Conservation (phyloP, 1,140 invertebrate species). For the Lanistes nyassanus region DNA sequence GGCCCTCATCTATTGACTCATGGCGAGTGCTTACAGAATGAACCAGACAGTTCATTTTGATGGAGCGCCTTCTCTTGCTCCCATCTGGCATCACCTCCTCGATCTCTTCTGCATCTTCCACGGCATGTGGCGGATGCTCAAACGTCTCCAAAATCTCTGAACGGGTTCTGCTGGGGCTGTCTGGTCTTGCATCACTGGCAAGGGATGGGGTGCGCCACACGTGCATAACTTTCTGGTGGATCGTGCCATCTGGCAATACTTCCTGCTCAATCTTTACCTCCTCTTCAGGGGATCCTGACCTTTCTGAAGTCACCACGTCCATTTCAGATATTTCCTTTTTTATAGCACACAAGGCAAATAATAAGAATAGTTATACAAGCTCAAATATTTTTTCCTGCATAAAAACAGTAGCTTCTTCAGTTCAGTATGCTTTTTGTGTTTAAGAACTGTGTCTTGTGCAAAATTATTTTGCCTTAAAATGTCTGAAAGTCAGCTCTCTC, state of each 20-base stretch:
- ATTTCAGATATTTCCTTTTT: too few species aligned
- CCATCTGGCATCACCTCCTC: conserved; percentile 60
- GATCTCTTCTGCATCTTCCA: conserved; percentile 57
- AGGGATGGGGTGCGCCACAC: not conserved
- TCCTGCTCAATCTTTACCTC: not conserved
- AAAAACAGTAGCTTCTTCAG: too few species aligned
- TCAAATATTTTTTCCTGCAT: too few species aligned
- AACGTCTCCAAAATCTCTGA: conserved; percentile 55
- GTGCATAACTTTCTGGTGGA: conserved; percentile 8
- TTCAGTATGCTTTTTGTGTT: too few species aligned
- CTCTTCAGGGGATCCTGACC: too few species aligned
- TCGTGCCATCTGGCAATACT: conserved; percentile 12
- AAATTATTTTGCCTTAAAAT: too few species aligned
- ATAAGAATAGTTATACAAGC: too few species aligned
- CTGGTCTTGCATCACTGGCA: not conserved
- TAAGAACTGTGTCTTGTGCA: too few species aligned
- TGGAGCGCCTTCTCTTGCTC: conserved; percentile 47
- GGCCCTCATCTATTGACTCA: conserved; percentile 48
- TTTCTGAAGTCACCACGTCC: too few species aligned
- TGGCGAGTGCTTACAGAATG: conserved; percentile 50
- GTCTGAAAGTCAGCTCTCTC: too few species aligned
- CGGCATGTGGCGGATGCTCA: conserved; percentile 54
- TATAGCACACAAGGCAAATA: too few species aligned
- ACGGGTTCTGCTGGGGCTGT: conserved; percentile 6
- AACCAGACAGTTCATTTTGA: conserved; percentile 52